Conservation (phyloP, 2,113 vertebrate genomes). For the Meleagris gallopavo region DNA sequence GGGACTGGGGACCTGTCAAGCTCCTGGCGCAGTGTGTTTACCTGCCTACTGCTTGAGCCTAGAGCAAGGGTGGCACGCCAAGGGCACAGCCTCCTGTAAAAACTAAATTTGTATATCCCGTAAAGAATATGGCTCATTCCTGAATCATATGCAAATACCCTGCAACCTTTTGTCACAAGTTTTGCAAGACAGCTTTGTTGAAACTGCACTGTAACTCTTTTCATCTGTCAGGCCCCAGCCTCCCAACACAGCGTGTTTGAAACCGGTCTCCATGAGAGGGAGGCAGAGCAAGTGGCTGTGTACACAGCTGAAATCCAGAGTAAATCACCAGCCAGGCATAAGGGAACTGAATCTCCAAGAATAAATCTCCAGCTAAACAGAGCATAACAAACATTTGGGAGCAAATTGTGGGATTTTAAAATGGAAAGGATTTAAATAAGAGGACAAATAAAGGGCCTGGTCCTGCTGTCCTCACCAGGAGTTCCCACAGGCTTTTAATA, state of each 20-base stretch:
- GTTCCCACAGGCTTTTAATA: slow-evolving; percentile 36
- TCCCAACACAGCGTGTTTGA: slow-evolving; percentile 30
- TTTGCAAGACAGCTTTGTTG: slow-evolving; percentile 74
- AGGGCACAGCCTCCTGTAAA: slow-evolving; percentile 71
- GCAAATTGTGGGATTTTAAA: slow-evolving; percentile 23
- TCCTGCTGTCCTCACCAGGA: not conserved
- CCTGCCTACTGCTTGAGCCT: slow-evolving; percentile 69
- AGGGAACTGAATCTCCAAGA: slow-evolving; percentile 38
- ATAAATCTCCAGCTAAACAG: slow-evolving; percentile 47
- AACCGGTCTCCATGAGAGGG: not conserved
- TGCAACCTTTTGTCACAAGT: slow-evolving; percentile 72
- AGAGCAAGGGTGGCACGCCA: slow-evolving; percentile 72
- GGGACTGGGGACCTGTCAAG: slow-evolving; percentile 43
- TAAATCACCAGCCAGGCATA: slow-evolving; percentile 38
- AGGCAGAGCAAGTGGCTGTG: slow-evolving; percentile 32
- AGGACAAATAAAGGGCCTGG: slow-evolving; percentile 15
- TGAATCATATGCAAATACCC: slow-evolving; percentile 84
- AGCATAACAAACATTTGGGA: slow-evolving; percentile 35
- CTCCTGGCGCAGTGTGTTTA: slow-evolving; percentile 68
- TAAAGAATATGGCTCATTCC: slow-evolving; percentile 77
- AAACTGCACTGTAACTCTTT: slow-evolving; percentile 59
- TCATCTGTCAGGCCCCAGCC: slow-evolving; percentile 30
- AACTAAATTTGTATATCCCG: slow-evolving; percentile 79
- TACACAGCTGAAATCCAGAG: slow-evolving; percentile 51
- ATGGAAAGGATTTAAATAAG: slow-evolving; percentile 4